Base-by-base conservation (phyloP, 2,113 vertebrate species). In the Bos indicus region DNA sequence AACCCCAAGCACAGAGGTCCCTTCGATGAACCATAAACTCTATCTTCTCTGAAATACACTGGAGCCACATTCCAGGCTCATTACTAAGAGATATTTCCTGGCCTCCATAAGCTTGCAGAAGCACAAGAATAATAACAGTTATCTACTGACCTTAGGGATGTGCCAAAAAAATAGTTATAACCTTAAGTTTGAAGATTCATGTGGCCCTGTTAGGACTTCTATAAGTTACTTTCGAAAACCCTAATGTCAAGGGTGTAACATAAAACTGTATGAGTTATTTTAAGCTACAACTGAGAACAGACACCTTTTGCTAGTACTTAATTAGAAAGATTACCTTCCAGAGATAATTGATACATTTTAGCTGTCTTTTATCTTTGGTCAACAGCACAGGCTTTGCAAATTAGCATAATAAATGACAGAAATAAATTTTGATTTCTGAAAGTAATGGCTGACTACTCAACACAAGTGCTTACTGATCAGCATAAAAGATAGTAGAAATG, bases 371-470 rank as follows among this genome's bases (percentile, higher is more conserved):
- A 87, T 48, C 71, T 90, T 64, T 74, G 36, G 21, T 88, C n/a
- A 93, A 67, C 9, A 81, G 54, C 23, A 88, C 43, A 83, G 17
- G 10, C 30, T 91, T 60, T 92, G 51, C 26, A 90, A 91, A 81
- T 51, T 26, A 85, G n/a, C n/a, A 46, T 77, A 90, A 25, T 51
- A 95, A 84, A 62, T n/a, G 30, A 89, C 5, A 77, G 59, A 80
- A 84, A 16, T 88, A 80, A 40, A 30, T 77, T 90, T 95, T 88
- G 64, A 78, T 62, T 95, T 95, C 77, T 91, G 33, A 93, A 92
- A 86, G n/a, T 17, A 88, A 8, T 30, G 9, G 28, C 87, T 90
- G 87, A 91, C 60, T 87, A 86, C 57, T 77, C 93, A 93, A 36
- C 21, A 54, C 26, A 67, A 64, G 15, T 33, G 33, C 46, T 59